These are phyloP conservation scores for Hippocampus zosterae DNA, from an alignment of 2,113 vertebrate genomes.

Conservation along the genomic window DNA sequence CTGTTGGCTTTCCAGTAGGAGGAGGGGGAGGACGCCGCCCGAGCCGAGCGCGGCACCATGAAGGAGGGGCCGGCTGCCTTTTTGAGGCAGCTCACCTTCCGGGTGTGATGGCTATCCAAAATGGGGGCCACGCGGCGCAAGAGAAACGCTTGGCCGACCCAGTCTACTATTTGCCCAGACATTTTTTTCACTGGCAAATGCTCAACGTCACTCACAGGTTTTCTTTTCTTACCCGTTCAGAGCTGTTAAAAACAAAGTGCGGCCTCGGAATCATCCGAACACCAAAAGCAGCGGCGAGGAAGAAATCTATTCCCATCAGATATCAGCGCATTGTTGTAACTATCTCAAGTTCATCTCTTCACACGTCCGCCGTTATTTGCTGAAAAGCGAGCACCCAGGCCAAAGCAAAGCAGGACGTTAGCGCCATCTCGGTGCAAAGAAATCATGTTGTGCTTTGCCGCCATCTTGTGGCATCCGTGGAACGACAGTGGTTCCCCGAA, in stretches of 20 bases:
- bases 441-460: background rate
- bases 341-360: too few relatives aligned
- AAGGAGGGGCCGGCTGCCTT: constrained; percentile 5
- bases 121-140: constrained; percentile 30
- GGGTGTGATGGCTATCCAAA: constrained; percentile 53
- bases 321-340: background rate
- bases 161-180: background rate
- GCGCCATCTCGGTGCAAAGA: too few relatives aligned
- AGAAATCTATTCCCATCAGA: background rate
- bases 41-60: background rate
- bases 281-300: background rate
- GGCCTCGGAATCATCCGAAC: background rate
- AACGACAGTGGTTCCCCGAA: background rate
- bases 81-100: constrained; percentile 8
- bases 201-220: background rate
- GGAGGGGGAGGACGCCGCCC: background rate
- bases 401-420: background rate
- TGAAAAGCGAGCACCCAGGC: background rate
- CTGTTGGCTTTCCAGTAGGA: constrained; percentile 89
- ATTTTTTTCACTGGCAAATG: background rate
- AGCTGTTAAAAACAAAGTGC: background rate
- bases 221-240: background rate
- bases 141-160: background rate
- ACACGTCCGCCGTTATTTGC: background rate
- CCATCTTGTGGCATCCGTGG: background rate